Conservation (phyloP, 2,797 vertebrate genomes). For the Alfaro cultratus region DNA sequence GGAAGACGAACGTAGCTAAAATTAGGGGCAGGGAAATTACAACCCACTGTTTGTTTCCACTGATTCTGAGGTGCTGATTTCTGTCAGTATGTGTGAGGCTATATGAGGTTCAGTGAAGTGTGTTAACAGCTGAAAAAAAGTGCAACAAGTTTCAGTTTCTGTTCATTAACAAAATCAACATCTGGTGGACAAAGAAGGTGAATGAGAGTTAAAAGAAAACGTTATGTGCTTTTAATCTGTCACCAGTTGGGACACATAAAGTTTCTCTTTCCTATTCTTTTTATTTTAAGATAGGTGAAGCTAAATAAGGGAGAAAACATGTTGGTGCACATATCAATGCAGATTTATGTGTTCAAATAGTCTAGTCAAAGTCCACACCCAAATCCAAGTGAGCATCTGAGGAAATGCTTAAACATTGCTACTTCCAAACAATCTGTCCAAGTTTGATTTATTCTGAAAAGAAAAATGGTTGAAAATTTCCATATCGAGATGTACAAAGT, state of each 20-base stretch:
- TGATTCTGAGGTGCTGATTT: neutral
- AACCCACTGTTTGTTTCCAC: neutral
- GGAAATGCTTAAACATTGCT: neutral
- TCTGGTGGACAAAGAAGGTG: neutral
- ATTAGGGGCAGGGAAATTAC: neutral
- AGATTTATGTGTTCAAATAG: too few species aligned
- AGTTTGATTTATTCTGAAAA: neutral
- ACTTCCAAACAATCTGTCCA: neutral
- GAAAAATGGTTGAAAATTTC: neutral
- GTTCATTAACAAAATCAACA: neutral
- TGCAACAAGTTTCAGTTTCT: slow-evolving; percentile 35
- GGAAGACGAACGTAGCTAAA: slow-evolving; percentile 4
- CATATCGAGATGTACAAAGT: neutral
- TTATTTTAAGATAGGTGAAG: neutral
- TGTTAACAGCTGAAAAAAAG: neutral
- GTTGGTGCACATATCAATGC: too few species aligned
- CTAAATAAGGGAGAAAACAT: neutral
- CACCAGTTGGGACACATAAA: too few species aligned
- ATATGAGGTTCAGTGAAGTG: neutral
- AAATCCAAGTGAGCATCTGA: too few species aligned
- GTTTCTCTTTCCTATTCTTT: too few species aligned
- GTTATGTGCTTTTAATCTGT: too few species aligned
- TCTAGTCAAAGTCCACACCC: too few species aligned
- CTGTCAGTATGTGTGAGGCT: neutral
- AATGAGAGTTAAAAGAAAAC: too few species aligned